A percentile compares a stretch with the other conserved stretches of the same genome.
Evolutionary conservation across 2,797 vertebrate genomes (phyloP).

Genomic region (Neosilurus hyrtlii): DNA sequence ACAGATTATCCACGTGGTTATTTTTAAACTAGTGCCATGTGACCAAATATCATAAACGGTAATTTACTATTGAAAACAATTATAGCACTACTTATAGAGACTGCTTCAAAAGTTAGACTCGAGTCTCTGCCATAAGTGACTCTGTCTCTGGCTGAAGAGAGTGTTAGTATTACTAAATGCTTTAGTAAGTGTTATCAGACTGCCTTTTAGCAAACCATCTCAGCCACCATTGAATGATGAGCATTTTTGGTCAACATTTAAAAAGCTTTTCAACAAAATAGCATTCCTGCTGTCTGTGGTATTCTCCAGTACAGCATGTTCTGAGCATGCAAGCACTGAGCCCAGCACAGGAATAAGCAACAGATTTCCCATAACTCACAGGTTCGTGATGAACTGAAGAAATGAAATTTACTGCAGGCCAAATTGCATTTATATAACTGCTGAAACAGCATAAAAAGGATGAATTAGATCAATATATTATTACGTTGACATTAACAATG

Average conservation of each 20-base stretch:
- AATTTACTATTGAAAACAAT: neutral
- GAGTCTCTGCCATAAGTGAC: neutral
- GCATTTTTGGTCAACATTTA: neutral
- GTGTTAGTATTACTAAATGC: conserved; percentile 27
- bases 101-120: neutral
- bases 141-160: neutral
- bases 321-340: neutral
- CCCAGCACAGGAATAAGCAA: conserved; percentile 37
- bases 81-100: neutral
- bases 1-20: neutral
- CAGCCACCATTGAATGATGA: neutral
- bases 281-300: conserved; percentile 20
- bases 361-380: conserved; percentile 28
- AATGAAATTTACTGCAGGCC: conserved; percentile 20
- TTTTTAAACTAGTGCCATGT: conserved; percentile 1
- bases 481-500: conserved; percentile 37
- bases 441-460: conserved; percentile 26
- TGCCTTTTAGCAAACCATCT: neutral
- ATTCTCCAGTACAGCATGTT: conserved; percentile 23
- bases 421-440: conserved; percentile 30
- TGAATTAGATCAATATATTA: conserved; percentile 14
- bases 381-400: conserved; percentile 39
- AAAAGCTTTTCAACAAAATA: conserved; percentile 8
- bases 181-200: neutral
- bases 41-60: neutral